These are phyloP conservation scores for Orestias chungarensis DNA, from an alignment of 2,797 vertebrate genomes.

Conservation along the genomic window DNA sequence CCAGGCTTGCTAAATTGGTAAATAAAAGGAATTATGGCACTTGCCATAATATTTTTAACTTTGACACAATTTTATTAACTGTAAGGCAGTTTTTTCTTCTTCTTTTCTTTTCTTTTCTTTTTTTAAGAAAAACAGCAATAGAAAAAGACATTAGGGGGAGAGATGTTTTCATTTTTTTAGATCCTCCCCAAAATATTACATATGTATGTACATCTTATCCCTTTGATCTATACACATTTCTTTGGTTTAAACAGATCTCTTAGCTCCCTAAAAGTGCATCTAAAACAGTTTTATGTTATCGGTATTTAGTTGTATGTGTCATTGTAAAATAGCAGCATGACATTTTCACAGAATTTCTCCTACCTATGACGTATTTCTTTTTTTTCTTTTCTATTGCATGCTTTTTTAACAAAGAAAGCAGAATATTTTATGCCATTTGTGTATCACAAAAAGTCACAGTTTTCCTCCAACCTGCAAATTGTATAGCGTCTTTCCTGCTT, in stretches of 20 bases:
- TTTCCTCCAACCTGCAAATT: conserved; percentile 19
- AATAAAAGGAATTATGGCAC: conserved; percentile 61
- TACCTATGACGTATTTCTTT: conserved; percentile 19
- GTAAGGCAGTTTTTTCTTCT: conserved; percentile 71
- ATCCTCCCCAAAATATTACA: conserved; percentile 22
- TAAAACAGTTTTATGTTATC: conserved; percentile 39
- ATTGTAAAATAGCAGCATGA: not conserved
- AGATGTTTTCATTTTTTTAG: conserved; percentile 26
- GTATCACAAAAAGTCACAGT: conserved; percentile 21
- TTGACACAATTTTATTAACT: conserved; percentile 56
- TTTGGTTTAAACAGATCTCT: conserved; percentile 67
- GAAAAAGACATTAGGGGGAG: conserved; percentile 34
- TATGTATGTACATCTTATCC: conserved; percentile 19
- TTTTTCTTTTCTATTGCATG: too few relatives aligned
- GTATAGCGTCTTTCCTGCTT: conserved; percentile 13
- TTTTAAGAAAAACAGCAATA: conserved; percentile 38
- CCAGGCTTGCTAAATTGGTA: conserved; percentile 37
- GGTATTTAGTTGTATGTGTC: conserved; percentile 8
- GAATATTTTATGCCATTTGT: conserved; percentile 9
- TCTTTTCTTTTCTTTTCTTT: too few relatives aligned
- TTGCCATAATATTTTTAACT: conserved; percentile 52
- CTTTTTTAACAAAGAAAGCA: conserved; percentile 15
- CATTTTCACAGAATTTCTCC: not conserved
- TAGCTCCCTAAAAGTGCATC: conserved; percentile 47
- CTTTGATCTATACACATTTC: conserved; percentile 38